A percentile compares a stretch with the other conserved stretches of the same genome.
Conservation (phyloP, 2,797 vertebrate species). For the Crypturellus tataupa region DNA sequence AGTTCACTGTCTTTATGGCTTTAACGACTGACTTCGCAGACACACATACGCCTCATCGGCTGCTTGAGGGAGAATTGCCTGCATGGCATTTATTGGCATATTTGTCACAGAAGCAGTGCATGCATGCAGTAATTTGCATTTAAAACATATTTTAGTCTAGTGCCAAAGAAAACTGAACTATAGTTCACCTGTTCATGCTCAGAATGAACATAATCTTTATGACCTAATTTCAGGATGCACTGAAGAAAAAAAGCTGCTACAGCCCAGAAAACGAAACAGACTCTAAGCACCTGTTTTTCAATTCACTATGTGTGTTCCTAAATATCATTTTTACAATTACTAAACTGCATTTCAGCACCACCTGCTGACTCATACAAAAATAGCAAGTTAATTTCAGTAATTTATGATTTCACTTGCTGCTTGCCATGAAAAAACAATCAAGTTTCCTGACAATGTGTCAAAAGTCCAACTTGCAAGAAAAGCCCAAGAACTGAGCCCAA, state of each 20-base stretch:
- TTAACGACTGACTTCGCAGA: not conserved
- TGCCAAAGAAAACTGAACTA: not conserved
- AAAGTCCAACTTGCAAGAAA: not conserved
- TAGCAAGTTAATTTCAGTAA: not conserved
- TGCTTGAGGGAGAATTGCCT: not conserved
- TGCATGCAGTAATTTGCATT: accelerated
- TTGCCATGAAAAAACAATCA: accelerated
- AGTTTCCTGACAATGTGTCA: not conserved
- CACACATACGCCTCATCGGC: not conserved
- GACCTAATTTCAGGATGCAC: not conserved
- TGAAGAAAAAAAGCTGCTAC: not conserved
- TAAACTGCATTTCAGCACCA: slow-evolving; percentile 59
- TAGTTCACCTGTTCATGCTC: not conserved
- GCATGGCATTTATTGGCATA: not conserved
- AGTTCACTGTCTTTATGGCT: not conserved
- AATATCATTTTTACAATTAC: not conserved
- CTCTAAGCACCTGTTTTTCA: not conserved
- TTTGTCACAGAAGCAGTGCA: not conserved
- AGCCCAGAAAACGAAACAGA: not conserved
- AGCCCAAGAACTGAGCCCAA: accelerated
- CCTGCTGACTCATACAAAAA: slow-evolving; percentile 33
- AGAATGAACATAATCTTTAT: not conserved
- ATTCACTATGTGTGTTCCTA: not conserved
- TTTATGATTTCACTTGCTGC: not conserved
- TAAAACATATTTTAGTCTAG: not conserved